Evolutionary conservation across 1,140 invertebrate species (phyloP).

Genomic region (Leptoteleia sp.): DNA sequence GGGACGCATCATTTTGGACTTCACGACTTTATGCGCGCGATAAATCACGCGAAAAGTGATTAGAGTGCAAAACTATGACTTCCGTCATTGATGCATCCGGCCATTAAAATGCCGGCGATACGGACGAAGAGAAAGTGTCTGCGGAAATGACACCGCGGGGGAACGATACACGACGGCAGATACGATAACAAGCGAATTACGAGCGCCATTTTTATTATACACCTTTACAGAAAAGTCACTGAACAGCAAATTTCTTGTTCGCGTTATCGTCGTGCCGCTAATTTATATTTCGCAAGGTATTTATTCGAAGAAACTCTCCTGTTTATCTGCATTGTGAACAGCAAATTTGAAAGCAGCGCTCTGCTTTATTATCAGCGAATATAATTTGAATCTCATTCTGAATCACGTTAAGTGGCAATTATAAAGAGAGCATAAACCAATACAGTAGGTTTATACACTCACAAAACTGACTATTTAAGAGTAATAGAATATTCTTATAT

Average conservation of each 20-base stretch:
- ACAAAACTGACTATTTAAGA: too few species aligned
- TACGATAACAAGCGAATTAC: conserved; percentile 52
- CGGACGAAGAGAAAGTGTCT: conserved; percentile 56
- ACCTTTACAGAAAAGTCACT: conserved; percentile 35
- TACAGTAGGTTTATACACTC: too few species aligned
- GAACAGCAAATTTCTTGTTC: conserved; percentile 50
- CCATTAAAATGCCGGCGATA: conserved; percentile 44
- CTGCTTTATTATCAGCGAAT: conserved; percentile 11
- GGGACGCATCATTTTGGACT: conserved; percentile 22
- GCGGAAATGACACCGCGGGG: conserved; percentile 40
- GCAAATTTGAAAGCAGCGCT: conserved; percentile 1
- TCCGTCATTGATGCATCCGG: conserved; percentile 53
- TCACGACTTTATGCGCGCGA: conserved; percentile 7
- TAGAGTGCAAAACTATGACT: conserved; percentile 47
- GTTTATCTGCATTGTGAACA: conserved; percentile 23
- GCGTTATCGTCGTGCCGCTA: conserved; percentile 22
- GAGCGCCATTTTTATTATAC: conserved; percentile 30
- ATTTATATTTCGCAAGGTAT: conserved; percentile 27
- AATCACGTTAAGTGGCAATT: background rate
- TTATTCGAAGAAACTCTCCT: conserved; percentile 13
- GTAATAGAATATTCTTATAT: too few species aligned
- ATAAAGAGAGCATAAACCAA: background rate
- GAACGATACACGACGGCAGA: conserved; percentile 36
- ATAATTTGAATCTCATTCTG: background rate
- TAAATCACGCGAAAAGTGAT: conserved; percentile 45